Evolutionary conservation across 2,888 invertebrate genomes (phyloP), one percentile per base, ranked within the genome.

Genomic region (Epinotia ramella): DNA sequence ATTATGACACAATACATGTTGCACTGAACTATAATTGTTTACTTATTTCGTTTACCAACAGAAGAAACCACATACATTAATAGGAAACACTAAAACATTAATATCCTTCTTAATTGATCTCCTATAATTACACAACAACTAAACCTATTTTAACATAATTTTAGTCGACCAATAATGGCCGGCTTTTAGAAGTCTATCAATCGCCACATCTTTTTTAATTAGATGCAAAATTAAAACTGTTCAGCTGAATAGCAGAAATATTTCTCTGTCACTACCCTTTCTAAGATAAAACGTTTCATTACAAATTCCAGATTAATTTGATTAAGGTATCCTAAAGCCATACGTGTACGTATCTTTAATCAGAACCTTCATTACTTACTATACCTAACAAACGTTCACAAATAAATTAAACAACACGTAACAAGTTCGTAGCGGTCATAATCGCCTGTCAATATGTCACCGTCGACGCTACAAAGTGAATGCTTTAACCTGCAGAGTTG

Each of bases 371-470:
- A 76, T 67, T 57, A 68, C 18, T 68, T 57, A 68, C 67, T 60
- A 75, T 77, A 78, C 78, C 78, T 78, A 84, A 86, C 83, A 84
- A 85, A 89, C 88, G 82, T 83, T 81, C 73, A 78, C 85, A 81
- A 4, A 87, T 88, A 87, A 82, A 84, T 84, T 81, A 84, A 84
- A 87, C 86, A 88, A 78, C 78, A 78, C 76, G 84, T 83, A 82
- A 83, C 85, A 62, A 65, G 73, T 86, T 85, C 82, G 88, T 88
- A 89, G 84, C 79, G 85, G 82, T 89, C 87, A 91, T 89, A 91
- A 89, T 92, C 87, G 85, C 87, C 82, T 88, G 88, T 85, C 87
- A 85, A 88, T 88, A 83, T 86, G 85, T 88, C 87, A 84, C 86
- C 80, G 86, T 84, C 84, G 80, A 76, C 78, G 76, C 76, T 85